Base-by-base conservation (phyloP, 2,888 invertebrate genomes). In the Belgica antarctica region DNA sequence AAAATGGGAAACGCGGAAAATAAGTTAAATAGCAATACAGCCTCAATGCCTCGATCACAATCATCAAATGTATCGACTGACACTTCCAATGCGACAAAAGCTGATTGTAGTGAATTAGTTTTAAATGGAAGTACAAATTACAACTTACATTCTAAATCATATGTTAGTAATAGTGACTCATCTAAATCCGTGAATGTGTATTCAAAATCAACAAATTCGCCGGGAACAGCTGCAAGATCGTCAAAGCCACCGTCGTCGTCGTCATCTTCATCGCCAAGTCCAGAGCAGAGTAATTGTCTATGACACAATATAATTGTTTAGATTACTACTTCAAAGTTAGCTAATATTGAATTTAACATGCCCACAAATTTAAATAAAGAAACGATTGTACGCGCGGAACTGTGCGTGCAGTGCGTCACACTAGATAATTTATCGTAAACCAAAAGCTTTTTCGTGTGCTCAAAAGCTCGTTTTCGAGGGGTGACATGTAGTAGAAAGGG, bases 111-210 rank as follows among this genome's bases (percentile, higher is more conserved):
- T 59, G 59, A 59, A 59, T 59, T 59, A 59, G 25, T 59, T 59
- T 25, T 59, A 59, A 59, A 59, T 59, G 59, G 59, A 59, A 59
- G 59, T 59, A 59, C 59, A 59, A 59, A 52, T 52, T 52, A 4
- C 24, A 22, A 27, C 59, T 27, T 59, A 59, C 59, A 59, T 59
- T 59, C 59, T 59, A 59, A 59, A 59, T 59, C 57, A 57, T 22
- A 46, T 4, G 15, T 10, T 8, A 24, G n/a, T 25, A 8, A 59
- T 59, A 27, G 22, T 19, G 52, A 52, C 52, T 10, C 46, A n/a
- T 4, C 46, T n/a, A 52, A 8, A 52, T 52, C 52, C 19, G 52
- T 52, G 5, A 41, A 41, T 15, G 5, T 10, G 41, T 41, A 41
- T 41, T 41, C 41, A 41, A 41, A 41, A 15, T n/a, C 5, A n/a